phyloP scores from a whole-genome alignment of 2,113 vertebrate genomes.

The Myrmecophaga tridactyla region DNA sequence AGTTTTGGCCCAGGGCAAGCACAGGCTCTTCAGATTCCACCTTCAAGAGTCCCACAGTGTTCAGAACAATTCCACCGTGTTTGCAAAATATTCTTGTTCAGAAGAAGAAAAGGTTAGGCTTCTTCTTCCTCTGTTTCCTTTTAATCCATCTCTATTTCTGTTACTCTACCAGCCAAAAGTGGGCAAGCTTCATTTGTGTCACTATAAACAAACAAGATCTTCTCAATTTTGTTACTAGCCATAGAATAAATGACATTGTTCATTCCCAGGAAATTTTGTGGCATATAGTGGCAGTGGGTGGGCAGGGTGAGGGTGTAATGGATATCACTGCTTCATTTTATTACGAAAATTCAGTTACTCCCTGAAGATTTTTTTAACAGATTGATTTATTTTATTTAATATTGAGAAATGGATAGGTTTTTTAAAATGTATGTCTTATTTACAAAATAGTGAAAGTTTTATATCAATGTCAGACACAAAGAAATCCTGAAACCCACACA shows the following conservation, averaged over 20 bases:
- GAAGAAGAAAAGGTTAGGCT: background rate
- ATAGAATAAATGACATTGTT: background rate
- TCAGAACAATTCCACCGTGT: background rate
- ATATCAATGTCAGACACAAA: too few species aligned
- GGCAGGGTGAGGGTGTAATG: background rate
- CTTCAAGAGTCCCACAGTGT: background rate
- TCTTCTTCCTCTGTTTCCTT: background rate
- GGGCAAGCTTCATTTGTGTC: background rate
- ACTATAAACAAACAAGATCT: conserved; percentile 12
- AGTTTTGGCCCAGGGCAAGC: background rate
- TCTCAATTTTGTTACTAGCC: conserved; percentile 37
- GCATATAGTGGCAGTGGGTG: background rate
- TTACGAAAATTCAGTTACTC: background rate
- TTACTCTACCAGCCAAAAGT: background rate
- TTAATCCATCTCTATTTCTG: background rate
- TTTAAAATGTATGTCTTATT: too few species aligned
- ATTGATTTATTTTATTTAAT: too few species aligned
- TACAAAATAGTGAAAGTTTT: too few species aligned
- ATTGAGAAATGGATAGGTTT: too few species aligned
- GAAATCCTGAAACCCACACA: too few species aligned
- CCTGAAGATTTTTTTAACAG: too few species aligned
- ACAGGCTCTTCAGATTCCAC: background rate
- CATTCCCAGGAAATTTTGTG: background rate
- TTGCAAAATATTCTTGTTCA: background rate
- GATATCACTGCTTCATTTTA: background rate